These are phyloP conservation scores for Zoanthus solanderi DNA, from an alignment of 92 coral and sea anemone genomes.

Conservation along the genomic window DNA sequence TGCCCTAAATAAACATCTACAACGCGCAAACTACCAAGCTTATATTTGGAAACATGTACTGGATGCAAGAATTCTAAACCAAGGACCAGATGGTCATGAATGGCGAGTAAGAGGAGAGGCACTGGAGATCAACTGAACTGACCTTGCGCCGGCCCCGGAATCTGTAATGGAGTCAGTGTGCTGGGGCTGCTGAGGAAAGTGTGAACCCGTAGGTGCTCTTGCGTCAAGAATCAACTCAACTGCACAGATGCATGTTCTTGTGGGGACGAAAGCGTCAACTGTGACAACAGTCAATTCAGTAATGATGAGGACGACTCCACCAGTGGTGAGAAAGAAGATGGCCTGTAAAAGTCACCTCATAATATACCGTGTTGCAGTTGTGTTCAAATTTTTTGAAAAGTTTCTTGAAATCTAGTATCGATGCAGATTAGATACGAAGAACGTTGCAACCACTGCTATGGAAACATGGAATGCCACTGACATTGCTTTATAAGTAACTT, in stretches of 20 bases:
- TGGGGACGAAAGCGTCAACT: slow-evolving; percentile 33
- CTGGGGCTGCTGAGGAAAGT: neutral
- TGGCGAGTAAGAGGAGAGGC: slow-evolving; percentile 13
- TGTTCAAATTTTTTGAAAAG: slow-evolving; percentile 4
- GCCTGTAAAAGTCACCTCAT: neutral
- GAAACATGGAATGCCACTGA: slow-evolving; percentile 1
- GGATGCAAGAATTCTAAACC: slow-evolving; percentile 28
- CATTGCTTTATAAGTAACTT: slow-evolving; percentile 5
- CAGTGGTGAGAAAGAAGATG: slow-evolving; percentile 20
- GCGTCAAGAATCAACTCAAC: neutral
- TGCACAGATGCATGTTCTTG: slow-evolving; percentile 47
- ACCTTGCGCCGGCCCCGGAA: slow-evolving; percentile 55
- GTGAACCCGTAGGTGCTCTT: slow-evolving; percentile 3
- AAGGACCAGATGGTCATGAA: slow-evolving; percentile 58
- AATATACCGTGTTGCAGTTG: slow-evolving; percentile 22
- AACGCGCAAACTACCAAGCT: slow-evolving; percentile 65
- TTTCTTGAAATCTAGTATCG: slow-evolving; percentile 24
- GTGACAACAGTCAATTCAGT: slow-evolving; percentile 12
- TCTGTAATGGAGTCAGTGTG: slow-evolving; percentile 40
- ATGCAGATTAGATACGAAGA: slow-evolving; percentile 23
- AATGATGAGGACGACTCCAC: slow-evolving; percentile 14
- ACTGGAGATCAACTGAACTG: slow-evolving; percentile 55
- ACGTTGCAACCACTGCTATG: slow-evolving; percentile 28
- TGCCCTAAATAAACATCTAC: slow-evolving; percentile 58
- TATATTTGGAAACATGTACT: too few species aligned